These are phyloP conservation scores for Mesochorus sp. DNA, from an alignment of 2,888 invertebrate genomes.

Conservation along the genomic window DNA sequence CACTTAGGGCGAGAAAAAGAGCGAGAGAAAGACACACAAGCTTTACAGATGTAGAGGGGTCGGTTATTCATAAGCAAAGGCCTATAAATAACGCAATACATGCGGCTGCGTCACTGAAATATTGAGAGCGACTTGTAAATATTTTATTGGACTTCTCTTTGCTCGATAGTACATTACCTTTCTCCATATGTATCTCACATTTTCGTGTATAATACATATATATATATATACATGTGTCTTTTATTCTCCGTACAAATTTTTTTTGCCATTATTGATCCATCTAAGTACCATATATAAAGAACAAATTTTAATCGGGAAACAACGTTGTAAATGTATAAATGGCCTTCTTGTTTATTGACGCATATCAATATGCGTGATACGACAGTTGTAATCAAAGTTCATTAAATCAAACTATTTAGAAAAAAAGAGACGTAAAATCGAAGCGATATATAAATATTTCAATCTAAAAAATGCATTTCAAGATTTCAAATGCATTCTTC, in stretches of 20 bases:
- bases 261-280: background rate
- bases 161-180: slow-evolving; percentile 35
- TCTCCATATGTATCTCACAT: background rate
- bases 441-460: too few species aligned
- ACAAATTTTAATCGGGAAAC: background rate
- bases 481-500: slow-evolving; percentile 24
- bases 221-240: slow-evolving; percentile 26
- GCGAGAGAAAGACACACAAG: slow-evolving; percentile 48
- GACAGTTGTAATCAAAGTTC: too few species aligned
- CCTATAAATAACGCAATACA: slow-evolving; percentile 79
- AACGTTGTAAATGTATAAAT: too few species aligned
- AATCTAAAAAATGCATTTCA: background rate
- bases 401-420: too few species aligned
- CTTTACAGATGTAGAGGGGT: slow-evolving; percentile 65
- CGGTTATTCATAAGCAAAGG: slow-evolving; percentile 80
- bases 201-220: slow-evolving; percentile 2
- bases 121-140: slow-evolving; percentile 76
- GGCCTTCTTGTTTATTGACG: too few species aligned
- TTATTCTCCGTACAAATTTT: background rate
- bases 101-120: slow-evolving; percentile 74
- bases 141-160: slow-evolving; percentile 66
- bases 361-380: too few species aligned
- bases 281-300: slow-evolving; percentile 4
- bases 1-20: slow-evolving; percentile 71
- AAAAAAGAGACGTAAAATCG: too few species aligned